A percentile compares a stretch with the other conserved stretches of the same genome.
phyloP scores from a whole-genome alignment of 2,797 vertebrate species.

The Eidolon dupreanum region DNA sequence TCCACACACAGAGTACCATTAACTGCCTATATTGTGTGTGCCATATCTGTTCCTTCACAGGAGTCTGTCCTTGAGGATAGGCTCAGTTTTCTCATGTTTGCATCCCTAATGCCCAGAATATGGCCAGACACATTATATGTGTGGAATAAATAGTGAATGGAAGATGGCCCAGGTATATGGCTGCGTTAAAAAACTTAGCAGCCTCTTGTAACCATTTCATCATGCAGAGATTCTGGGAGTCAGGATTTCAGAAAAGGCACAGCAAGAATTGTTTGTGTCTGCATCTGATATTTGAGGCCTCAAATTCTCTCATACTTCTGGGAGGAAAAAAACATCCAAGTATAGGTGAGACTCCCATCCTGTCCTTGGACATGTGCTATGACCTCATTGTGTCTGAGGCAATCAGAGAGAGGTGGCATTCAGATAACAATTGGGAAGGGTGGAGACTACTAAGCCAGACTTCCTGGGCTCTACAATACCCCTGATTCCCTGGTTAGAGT shows the following conservation, averaged over 20 bases:
- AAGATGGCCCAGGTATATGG: background rate
- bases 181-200: background rate
- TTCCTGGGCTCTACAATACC: background rate
- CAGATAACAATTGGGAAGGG: background rate
- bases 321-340: background rate
- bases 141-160: background rate
- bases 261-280: background rate
- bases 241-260: background rate
- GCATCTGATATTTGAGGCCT: background rate
- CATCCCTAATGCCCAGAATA: background rate
- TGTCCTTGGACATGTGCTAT: background rate
- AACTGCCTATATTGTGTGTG: background rate
- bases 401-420: background rate
- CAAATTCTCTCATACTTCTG: background rate
- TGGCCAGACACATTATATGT: background rate
- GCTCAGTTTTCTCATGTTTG: background rate
- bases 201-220: background rate
- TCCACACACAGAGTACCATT: background rate
- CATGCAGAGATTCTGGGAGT: background rate
- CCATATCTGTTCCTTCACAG: no score
- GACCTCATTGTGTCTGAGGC: slow-evolving; percentile 35
- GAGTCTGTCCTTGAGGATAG: background rate
- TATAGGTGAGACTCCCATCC: background rate
- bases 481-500: background rate
- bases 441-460: background rate